Conservation (phyloP, 2,113 vertebrate genomes). For the Melanerpes aurifrons region DNA sequence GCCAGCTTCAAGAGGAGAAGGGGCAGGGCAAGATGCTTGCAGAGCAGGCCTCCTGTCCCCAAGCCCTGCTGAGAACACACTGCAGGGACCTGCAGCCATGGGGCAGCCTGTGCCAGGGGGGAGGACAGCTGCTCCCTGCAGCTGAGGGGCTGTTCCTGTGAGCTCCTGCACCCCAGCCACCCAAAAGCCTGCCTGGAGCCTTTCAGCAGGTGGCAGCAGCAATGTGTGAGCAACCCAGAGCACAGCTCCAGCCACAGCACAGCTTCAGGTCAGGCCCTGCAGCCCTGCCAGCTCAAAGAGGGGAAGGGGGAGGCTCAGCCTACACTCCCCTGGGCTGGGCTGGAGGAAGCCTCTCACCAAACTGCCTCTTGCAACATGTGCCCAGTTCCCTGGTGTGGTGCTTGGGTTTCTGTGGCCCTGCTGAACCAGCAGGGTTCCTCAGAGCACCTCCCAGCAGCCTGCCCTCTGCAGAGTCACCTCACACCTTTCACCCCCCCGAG, state of each 20-base stretch:
- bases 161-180: neutral
- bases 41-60: neutral
- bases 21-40: neutral
- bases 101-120: neutral
- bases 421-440: neutral
- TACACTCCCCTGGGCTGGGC: neutral
- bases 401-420: neutral
- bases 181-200: neutral
- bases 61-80: neutral
- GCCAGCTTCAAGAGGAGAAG: neutral
- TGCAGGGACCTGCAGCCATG: neutral
- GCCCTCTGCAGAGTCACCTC: neutral
- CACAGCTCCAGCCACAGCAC: neutral
- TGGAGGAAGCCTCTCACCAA: neutral
- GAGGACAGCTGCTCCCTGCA: neutral
- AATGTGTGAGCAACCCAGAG: neutral
- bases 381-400: neutral
- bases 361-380: neutral
- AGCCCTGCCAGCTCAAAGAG: neutral
- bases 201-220: conserved; percentile 63
- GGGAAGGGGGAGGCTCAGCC: neutral
- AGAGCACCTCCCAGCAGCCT: neutral
- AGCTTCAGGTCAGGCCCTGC: neutral
- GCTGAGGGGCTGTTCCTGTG: neutral
- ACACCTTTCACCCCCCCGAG: neutral